A percentile compares a stretch with the other conserved stretches of the same genome.
Conservation (phyloP, 2,888 invertebrate species). For the Watsonalla cultraria region DNA sequence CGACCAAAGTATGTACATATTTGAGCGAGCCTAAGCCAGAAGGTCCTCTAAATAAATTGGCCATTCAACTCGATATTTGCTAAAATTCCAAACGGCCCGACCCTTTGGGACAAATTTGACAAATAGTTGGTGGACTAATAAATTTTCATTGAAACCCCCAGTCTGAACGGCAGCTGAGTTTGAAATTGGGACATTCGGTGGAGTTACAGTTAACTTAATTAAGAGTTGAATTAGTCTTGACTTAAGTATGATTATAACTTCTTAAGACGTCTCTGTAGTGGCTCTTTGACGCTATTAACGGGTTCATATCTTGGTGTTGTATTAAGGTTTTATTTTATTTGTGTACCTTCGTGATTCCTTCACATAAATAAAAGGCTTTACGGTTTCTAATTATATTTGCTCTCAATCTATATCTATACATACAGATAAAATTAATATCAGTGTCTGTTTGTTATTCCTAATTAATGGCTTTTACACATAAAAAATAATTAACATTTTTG, state of each 20-base stretch:
- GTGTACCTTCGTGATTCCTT: constrained; percentile 24
- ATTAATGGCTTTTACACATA: no score
- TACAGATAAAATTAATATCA: no score
- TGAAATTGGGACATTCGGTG: constrained; percentile 62
- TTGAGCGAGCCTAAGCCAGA: constrained; percentile 24
- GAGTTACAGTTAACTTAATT: constrained; percentile 70
- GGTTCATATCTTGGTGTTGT: constrained; percentile 28
- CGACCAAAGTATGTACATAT: constrained; percentile 32
- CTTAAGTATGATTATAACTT: constrained; percentile 67
- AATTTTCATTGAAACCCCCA: constrained; percentile 70
- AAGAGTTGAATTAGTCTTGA: constrained; percentile 68
- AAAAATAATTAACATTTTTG: no score
- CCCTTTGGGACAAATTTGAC: constrained; percentile 71
- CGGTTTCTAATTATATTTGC: background rate
- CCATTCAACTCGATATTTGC: constrained; percentile 60
- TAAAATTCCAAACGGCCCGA: constrained; percentile 48
- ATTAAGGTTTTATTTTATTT: constrained; percentile 27
- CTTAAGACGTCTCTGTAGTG: constrained; percentile 50
- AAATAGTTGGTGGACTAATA: constrained; percentile 73
- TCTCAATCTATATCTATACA: background rate
- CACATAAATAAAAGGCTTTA: constrained; percentile 9
- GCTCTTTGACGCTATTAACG: constrained; percentile 32
- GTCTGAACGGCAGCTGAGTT: constrained; percentile 54
- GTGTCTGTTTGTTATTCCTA: no score
- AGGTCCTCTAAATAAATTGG: constrained; percentile 58